phyloP scores from a whole-genome alignment of 2,113 vertebrate species.

The Parotia lawesii region DNA sequence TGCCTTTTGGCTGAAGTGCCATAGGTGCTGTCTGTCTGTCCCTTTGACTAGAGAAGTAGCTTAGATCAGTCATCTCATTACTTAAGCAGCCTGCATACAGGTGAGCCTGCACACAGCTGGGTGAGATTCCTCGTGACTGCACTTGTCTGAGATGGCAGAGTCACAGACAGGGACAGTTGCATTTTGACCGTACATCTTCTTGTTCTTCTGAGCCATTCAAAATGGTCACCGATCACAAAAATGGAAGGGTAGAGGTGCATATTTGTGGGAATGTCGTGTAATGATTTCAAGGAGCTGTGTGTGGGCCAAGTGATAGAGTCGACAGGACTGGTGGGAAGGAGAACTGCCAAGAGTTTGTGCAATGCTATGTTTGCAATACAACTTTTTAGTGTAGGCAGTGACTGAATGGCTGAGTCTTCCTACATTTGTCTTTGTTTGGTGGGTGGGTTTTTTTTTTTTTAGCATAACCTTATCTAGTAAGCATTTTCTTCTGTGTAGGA shows the following conservation, averaged over 20 bases:
- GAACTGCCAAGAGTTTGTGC: neutral
- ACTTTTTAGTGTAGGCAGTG: neutral
- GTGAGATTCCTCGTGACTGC: neutral
- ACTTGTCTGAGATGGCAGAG: neutral
- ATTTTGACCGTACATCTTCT: neutral
- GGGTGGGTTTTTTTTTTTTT: neutral
- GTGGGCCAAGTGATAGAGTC: neutral
- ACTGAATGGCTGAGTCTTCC: neutral
- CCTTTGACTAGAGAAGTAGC: neutral
- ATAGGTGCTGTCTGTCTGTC: neutral
- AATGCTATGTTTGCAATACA: fast-evolving
- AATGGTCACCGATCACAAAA: neutral
- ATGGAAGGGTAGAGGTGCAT: neutral
- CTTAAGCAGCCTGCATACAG: neutral
- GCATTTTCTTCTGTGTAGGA: neutral
- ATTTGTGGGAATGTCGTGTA: neutral
- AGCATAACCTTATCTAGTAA: neutral
- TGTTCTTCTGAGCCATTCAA: neutral
- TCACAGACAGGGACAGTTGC: neutral
- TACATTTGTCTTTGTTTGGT: neutral
- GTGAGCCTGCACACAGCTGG: neutral
- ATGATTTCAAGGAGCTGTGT: neutral
- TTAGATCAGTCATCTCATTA: neutral
- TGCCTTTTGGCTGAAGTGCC: neutral
- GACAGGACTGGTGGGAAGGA: neutral